Evolutionary conservation across 2,797 vertebrate species (phyloP).

Genomic region (Bovichtus diacanthus): DNA sequence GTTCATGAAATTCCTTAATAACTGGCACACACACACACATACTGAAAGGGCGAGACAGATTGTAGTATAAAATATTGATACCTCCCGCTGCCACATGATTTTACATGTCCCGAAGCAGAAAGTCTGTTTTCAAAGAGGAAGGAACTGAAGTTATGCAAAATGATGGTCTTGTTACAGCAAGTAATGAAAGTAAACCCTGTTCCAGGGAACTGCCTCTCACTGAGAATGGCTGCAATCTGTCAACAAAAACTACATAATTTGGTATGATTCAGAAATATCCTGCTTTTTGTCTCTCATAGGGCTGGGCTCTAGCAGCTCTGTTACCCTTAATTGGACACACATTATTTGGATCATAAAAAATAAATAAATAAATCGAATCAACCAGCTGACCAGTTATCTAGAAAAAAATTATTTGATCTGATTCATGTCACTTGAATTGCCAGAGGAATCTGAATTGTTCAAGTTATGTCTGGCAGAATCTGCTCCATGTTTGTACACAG

Average conservation of each 20-base stretch:
- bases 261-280: constrained; percentile 29
- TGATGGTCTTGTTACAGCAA: constrained; percentile 76
- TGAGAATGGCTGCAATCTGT: constrained; percentile 49
- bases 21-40: constrained; percentile 52
- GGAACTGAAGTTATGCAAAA: constrained; percentile 66
- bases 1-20: constrained; percentile 82
- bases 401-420: constrained; percentile 2
- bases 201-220: constrained; percentile 39
- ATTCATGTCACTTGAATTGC: constrained; percentile 22
- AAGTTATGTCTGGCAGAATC: constrained; percentile 12
- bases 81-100: constrained; percentile 76
- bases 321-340: constrained; percentile 53
- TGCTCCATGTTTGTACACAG: constrained; percentile 31
- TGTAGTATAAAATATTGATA: constrained; percentile 81
- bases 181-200: constrained; percentile 65
- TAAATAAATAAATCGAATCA: constrained; percentile 31
- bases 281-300: constrained; percentile 23
- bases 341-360: constrained; percentile 49
- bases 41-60: constrained; percentile 48
- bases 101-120: constrained; percentile 75
- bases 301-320: constrained; percentile 31
- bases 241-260: constrained; percentile 53
- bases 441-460: constrained; percentile 48
- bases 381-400: constrained; percentile 14
- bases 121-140: constrained; percentile 62